Conservation (phyloP, 2,797 vertebrate species). For the Microcaecilia unicolor region DNA sequence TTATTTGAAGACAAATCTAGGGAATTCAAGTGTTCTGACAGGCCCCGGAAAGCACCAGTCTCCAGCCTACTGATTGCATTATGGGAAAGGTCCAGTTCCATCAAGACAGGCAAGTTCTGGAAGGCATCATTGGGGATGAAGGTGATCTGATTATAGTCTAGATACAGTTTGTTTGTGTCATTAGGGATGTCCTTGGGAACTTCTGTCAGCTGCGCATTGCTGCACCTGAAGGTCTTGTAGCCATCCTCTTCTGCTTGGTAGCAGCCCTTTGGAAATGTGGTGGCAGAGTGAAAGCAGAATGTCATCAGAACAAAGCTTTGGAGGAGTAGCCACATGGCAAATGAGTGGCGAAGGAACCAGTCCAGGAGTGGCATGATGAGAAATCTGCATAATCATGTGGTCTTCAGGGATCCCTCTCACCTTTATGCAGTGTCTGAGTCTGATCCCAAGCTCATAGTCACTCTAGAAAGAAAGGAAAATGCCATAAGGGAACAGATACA, state of each 20-base stretch:
- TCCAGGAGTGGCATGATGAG: conserved; percentile 50
- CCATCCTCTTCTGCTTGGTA: conserved; percentile 77
- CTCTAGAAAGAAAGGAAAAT: too few species aligned
- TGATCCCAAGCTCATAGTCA: too few species aligned
- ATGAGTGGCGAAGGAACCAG: conserved; percentile 57
- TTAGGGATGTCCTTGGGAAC: conserved; percentile 88
- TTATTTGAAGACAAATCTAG: conserved; percentile 89
- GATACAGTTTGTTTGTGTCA: conserved; percentile 79
- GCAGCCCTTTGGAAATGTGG: conserved; percentile 78
- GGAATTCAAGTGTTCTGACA: conserved; percentile 67
- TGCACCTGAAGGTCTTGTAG: conserved; percentile 85
- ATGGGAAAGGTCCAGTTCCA: conserved; percentile 89
- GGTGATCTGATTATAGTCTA: conserved; percentile 85
- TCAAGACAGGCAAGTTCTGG: conserved; percentile 66
- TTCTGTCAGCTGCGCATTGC: conserved; percentile 74
- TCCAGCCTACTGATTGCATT: conserved; percentile 75
- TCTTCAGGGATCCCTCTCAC: too few species aligned
- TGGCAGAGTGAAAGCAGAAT: conserved; percentile 58
- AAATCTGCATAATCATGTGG: conserved; percentile 44
- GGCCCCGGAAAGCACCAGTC: conserved; percentile 74
- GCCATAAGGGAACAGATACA: too few species aligned
- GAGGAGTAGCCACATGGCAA: conserved; percentile 70
- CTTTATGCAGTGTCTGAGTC: too few species aligned
- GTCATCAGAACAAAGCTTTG: conserved; percentile 77
- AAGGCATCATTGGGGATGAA: conserved; percentile 79